phyloP scores from a whole-genome alignment of 2,113 vertebrate species.

The Oceanodroma tethys region DNA sequence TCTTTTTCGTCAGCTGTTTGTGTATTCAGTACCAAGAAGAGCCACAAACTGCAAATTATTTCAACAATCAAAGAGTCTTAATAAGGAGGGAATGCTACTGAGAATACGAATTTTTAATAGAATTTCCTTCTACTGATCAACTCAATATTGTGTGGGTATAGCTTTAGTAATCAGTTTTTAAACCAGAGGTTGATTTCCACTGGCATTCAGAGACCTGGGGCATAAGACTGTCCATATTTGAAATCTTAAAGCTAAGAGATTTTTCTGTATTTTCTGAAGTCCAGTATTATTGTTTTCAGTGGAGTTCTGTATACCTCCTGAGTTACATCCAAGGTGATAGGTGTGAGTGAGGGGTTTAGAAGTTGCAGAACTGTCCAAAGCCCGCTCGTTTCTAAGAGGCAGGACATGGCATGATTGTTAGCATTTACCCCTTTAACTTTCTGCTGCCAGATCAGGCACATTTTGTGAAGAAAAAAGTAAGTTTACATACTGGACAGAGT shows the following conservation, averaged over 20 bases:
- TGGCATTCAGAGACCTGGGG: background rate
- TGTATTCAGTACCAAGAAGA: background rate
- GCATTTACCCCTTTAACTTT: background rate
- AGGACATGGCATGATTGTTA: background rate
- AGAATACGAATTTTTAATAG: background rate
- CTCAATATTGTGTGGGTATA: background rate
- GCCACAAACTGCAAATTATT: background rate
- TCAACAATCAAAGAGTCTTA: background rate
- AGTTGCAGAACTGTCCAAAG: background rate
- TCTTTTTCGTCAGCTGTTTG: background rate
- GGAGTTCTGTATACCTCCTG: background rate
- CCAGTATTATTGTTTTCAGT: background rate
- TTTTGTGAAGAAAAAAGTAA: background rate
- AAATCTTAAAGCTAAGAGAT: background rate
- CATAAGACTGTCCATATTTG: background rate
- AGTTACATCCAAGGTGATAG: background rate
- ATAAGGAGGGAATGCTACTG: background rate
- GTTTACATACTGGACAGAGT: background rate
- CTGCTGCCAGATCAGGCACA: background rate
- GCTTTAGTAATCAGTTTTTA: background rate
- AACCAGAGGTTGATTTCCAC: background rate
- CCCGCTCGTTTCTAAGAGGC: background rate
- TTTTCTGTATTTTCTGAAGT: background rate
- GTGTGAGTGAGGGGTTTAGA: background rate
- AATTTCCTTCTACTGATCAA: background rate